A percentile compares a stretch with the other conserved stretches of the same genome.
Evolutionary conservation across 2,113 vertebrate species (phyloP).

Genomic region (Chamaea fasciata): DNA sequence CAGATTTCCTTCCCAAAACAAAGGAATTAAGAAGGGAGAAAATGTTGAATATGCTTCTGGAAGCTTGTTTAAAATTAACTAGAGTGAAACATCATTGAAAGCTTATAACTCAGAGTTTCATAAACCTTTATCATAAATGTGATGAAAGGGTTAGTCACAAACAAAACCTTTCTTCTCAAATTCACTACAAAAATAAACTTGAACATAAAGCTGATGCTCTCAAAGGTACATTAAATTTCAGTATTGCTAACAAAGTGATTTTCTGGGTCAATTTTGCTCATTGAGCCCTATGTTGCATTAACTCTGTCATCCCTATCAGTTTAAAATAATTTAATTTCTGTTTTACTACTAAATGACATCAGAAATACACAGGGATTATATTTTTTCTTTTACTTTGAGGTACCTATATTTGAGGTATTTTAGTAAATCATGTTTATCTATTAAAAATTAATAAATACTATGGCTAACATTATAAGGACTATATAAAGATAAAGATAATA

Average conservation of each 20-base stretch:
- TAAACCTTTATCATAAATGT: background rate
- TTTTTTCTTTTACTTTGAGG: background rate
- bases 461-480: background rate
- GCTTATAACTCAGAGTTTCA: background rate
- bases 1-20: background rate
- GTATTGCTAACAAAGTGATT: background rate
- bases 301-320: background rate
- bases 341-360: background rate
- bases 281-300: background rate
- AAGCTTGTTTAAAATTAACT: background rate
- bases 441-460: background rate
- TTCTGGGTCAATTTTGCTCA: background rate
- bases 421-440: background rate
- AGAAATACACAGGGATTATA: background rate
- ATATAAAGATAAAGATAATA: background rate
- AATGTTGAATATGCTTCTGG: background rate
- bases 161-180: background rate
- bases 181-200: background rate
- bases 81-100: background rate
- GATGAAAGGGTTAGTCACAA: background rate
- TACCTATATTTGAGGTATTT: background rate
- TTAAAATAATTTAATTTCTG: background rate
- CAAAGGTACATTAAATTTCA: conserved; percentile 4
- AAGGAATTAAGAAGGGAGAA: background rate
- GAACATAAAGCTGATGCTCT: background rate